phyloP scores from a whole-genome alignment of 2,113 vertebrate genomes.

The Chroicocephalus ridibundus region DNA sequence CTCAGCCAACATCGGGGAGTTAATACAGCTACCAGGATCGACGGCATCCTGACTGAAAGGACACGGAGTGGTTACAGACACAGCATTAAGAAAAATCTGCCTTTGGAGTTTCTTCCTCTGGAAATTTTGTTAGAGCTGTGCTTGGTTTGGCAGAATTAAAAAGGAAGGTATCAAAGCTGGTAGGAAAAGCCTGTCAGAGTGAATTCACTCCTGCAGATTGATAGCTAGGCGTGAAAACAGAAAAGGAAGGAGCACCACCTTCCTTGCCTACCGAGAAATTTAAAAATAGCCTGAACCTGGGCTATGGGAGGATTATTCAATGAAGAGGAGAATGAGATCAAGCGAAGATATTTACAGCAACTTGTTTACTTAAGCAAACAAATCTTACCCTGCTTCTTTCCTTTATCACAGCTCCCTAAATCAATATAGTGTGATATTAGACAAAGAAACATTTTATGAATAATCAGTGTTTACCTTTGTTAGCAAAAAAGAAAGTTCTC shows the following conservation, averaged over 20 bases:
- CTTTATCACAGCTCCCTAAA: not conserved
- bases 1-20: not conserved
- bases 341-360: not conserved
- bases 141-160: not conserved
- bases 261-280: not conserved
- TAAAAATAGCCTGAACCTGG: not conserved
- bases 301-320: not conserved
- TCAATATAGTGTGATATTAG: not conserved
- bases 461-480: not conserved
- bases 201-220: not conserved
- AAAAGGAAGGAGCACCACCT: not conserved
- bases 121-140: not conserved
- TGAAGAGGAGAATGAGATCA: not conserved
- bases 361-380: not conserved
- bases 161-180: not conserved
- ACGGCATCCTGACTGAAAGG: accelerated
- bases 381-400: not conserved
- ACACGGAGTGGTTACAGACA: accelerated
- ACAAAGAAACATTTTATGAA: not conserved
- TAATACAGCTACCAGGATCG: not conserved
- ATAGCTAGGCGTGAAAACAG: not conserved
- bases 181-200: not conserved
- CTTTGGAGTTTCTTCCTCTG: not conserved
- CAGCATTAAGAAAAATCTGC: not conserved
- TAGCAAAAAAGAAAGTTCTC: not conserved